Evolutionary conservation across 1,140 invertebrate species (phyloP).

Genomic region (Conus ventricosus): DNA sequence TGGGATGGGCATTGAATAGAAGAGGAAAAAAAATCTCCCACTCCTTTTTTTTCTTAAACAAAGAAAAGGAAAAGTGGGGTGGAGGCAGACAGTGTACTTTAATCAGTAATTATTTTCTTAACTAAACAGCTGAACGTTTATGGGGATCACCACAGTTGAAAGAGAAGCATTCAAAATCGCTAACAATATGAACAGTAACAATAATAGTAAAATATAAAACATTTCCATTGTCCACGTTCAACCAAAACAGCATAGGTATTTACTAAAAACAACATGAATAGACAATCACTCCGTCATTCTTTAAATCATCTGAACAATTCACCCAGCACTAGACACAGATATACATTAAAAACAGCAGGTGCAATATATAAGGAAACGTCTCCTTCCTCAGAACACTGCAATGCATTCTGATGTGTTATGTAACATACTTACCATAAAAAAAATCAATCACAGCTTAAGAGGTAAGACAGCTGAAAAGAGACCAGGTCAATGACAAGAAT

Average conservation of each 20-base stretch:
- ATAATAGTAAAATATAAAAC: not conserved
- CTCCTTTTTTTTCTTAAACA: not conserved
- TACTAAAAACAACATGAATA: not conserved
- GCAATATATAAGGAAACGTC: conserved; percentile 8
- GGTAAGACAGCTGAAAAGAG: conserved; percentile 4
- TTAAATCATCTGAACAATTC: not conserved
- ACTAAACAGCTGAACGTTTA: not conserved
- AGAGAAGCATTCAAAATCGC: not conserved
- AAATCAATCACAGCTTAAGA: conserved; percentile 3
- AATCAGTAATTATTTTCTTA: not conserved
- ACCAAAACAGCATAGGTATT: not conserved
- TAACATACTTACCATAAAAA: conserved; percentile 3
- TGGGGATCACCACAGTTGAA: conserved; percentile 8
- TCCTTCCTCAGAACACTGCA: not conserved
- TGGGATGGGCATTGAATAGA: not conserved
- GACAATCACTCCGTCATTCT: not conserved
- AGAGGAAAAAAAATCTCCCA: not conserved
- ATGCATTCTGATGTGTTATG: conserved; percentile 3
- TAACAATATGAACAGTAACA: conserved; percentile 6
- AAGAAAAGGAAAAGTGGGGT: not conserved
- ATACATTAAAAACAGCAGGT: conserved; percentile 7
- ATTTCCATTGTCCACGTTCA: not conserved
- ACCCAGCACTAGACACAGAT: not conserved
- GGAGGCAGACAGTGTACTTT: not conserved
- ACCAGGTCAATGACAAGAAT: conserved; percentile 1